These are phyloP conservation scores for Macropis europaea DNA, from an alignment of 2,888 invertebrate genomes.

Conservation along the genomic window DNA sequence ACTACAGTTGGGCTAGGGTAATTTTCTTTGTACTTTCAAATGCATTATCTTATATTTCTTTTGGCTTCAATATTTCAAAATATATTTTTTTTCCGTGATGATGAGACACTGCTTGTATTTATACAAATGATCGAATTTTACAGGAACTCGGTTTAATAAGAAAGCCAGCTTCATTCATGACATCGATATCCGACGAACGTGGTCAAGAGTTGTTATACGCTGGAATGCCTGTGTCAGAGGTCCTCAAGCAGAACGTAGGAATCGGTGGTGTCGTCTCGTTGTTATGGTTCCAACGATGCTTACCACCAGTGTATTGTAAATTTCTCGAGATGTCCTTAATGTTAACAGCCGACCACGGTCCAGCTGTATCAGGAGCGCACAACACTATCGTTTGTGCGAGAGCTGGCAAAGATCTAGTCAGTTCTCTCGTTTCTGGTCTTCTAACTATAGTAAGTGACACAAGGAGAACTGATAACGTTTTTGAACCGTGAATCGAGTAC, in stretches of 20 bases:
- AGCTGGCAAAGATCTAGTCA: conserved; percentile 98
- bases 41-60: background rate
- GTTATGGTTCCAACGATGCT: conserved; percentile 98
- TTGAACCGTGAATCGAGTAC: background rate
- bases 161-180: conserved; percentile 99
- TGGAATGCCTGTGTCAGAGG: conserved; percentile 93
- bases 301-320: conserved; percentile 96
- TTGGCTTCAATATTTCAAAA: no score
- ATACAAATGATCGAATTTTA: conserved; percentile 40
- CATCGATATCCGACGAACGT: conserved; percentile 99
- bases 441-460: conserved; percentile 92
- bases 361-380: conserved; percentile 99
- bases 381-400: conserved; percentile 99
- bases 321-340: conserved; percentile 99
- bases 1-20: conserved; percentile 97
- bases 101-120: no score
- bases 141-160: conserved; percentile 97
- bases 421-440: conserved; percentile 96
- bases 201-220: conserved; percentile 98
- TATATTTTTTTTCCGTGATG: no score
- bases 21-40: conserved; percentile 60
- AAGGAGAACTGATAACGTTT: background rate
- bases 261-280: conserved; percentile 98
- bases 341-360: conserved; percentile 99
- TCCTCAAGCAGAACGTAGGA: conserved; percentile 96